Evolutionary conservation across 1,140 invertebrate species (phyloP).

Genomic region (Cataglyphis hispanica): DNA sequence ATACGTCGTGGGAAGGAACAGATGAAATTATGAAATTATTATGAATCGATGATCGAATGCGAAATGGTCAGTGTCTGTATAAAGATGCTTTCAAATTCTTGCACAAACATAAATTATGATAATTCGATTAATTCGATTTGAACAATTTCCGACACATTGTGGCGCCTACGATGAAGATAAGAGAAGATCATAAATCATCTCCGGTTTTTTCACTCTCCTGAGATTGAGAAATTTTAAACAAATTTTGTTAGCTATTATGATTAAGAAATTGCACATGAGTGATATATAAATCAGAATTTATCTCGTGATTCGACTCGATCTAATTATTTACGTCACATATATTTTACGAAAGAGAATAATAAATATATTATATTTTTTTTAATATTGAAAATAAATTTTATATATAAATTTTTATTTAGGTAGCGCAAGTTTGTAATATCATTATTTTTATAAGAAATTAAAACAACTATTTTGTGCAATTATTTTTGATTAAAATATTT

Average conservation of each 20-base stretch:
- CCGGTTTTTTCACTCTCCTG: neutral
- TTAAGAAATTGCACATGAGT: neutral
- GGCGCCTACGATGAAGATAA: neutral
- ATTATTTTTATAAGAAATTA: too few species aligned
- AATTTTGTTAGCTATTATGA: neutral
- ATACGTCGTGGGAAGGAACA: neutral
- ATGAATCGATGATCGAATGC: conserved; percentile 41
- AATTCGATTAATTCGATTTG: neutral
- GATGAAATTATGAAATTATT: conserved; percentile 28
- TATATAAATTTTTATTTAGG: too few species aligned
- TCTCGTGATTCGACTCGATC: neutral
- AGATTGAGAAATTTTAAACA: neutral
- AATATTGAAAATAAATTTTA: too few species aligned
- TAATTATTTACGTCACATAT: neutral
- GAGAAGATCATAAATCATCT: conserved; percentile 30
- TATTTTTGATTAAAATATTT: too few species aligned
- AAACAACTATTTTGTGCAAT: too few species aligned
- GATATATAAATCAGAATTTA: neutral
- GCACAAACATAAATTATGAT: conserved; percentile 11
- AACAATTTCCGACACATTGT: conserved; percentile 25
- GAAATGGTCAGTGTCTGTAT: conserved; percentile 5
- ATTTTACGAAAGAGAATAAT: neutral
- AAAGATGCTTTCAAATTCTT: conserved; percentile 21
- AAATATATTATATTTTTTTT: too few species aligned
- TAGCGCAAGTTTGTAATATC: too few species aligned